Conservation (phyloP, 1,140 invertebrate genomes). For the Apocrypta bakeri region DNA sequence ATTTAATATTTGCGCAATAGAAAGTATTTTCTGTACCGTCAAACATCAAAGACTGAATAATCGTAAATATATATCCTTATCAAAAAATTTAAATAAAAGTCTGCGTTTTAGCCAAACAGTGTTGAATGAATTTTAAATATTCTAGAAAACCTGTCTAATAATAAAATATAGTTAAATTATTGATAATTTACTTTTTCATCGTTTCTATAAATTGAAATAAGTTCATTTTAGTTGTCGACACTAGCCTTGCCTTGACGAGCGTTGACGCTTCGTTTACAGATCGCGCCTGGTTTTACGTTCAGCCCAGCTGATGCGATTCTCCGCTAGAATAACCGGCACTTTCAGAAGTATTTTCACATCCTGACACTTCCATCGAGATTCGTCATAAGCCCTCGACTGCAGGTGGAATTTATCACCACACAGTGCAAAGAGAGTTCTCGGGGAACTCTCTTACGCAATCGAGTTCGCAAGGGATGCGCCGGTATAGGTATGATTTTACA, state of each 20-base stretch:
- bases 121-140: no score
- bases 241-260: background rate
- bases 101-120: no score
- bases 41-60: no score
- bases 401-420: constrained; percentile 65
- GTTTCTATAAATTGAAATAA: no score
- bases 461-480: background rate
- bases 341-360: constrained; percentile 61
- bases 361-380: constrained; percentile 61
- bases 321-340: constrained; percentile 53
- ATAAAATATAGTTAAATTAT: no score
- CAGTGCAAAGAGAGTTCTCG: background rate
- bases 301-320: constrained; percentile 54
- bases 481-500: background rate
- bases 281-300: constrained; percentile 59
- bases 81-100: no score
- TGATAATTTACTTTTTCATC: no score
- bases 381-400: constrained; percentile 57
- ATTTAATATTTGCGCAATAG: background rate
- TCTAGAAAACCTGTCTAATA: no score
- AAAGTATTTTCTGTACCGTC: background rate
- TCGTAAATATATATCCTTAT: no score
- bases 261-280: constrained; percentile 47
- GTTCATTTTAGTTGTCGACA: background rate
- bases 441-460: background rate